Conservation (phyloP, 2,888 invertebrate genomes). For the Tenthredo distinguenda region DNA sequence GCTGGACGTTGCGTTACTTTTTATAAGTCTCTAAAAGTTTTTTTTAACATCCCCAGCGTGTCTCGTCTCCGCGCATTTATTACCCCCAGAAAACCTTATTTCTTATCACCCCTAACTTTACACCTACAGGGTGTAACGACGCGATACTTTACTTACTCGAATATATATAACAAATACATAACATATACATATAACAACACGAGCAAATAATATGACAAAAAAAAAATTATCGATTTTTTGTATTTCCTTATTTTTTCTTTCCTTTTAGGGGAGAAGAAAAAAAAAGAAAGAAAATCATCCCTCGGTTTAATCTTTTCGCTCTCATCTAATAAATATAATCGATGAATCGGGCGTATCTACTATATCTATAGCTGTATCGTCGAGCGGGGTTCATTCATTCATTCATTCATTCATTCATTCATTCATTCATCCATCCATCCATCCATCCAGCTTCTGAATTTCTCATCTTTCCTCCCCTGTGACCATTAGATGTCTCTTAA, state of each 20-base stretch:
- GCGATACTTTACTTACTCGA: not conserved
- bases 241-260: not conserved
- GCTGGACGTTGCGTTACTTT: constrained; percentile 25
- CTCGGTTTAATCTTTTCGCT: not conserved
- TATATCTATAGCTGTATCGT: not conserved
- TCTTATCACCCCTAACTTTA: not conserved
- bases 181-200: too few species aligned
- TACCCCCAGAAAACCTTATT: not conserved
- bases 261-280: too few species aligned
- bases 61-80: not conserved
- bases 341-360: not conserved
- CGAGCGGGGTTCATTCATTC: constrained; percentile 3
- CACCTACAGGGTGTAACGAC: not conserved
- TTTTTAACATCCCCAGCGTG: constrained; percentile 4
- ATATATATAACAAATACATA: too few species aligned
- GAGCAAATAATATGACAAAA: not conserved
- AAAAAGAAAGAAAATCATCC: not conserved
- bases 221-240: not conserved
- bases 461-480: not conserved
- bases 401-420: constrained; percentile 1
- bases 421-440: not conserved
- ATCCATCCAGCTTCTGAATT: not conserved
- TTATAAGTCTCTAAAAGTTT: constrained; percentile 22
- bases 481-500: constrained; percentile 11
- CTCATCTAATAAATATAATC: constrained; percentile 8